These are phyloP conservation scores for Chaenodraco wilsoni DNA, from an alignment of 2,797 vertebrate genomes.

Conservation along the genomic window DNA sequence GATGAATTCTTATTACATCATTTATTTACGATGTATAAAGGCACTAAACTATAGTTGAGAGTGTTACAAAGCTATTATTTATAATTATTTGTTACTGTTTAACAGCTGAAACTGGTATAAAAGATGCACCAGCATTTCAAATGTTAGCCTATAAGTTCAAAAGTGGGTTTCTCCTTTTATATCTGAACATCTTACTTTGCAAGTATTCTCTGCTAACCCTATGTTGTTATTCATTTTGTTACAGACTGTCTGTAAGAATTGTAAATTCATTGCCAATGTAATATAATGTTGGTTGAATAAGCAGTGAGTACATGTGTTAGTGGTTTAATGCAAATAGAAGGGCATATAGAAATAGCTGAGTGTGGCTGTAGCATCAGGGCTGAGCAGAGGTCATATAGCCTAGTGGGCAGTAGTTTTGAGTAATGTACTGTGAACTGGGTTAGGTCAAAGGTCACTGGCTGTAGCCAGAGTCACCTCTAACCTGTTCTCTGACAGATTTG, in stretches of 20 bases:
- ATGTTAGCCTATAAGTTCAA: background rate
- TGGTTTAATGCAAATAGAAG: slow-evolving; percentile 20
- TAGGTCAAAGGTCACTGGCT: slow-evolving; percentile 49
- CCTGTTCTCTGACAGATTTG: slow-evolving; percentile 53
- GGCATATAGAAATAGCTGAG: slow-evolving; percentile 42
- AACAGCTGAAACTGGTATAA: background rate
- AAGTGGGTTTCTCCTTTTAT: background rate
- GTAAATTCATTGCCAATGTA: background rate
- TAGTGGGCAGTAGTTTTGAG: slow-evolving; percentile 43
- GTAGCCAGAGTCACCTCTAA: slow-evolving; percentile 49
- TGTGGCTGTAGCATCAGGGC: slow-evolving; percentile 30
- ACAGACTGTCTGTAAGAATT: background rate
- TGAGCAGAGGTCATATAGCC: slow-evolving; percentile 41
- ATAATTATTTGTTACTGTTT: background rate
- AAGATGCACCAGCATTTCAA: background rate
- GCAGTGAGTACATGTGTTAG: background rate
- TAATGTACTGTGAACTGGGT: slow-evolving; percentile 57
- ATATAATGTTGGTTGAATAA: background rate
- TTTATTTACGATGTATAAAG: background rate
- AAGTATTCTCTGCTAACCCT: background rate
- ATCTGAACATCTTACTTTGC: background rate
- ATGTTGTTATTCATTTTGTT: background rate
- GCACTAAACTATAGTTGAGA: background rate
- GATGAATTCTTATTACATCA: background rate
- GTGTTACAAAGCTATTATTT: background rate